Percentiles rank a stretch among this genome's conserved stretches.
These are phyloP conservation scores for Xenopus laevis DNA, from an alignment of 2,113 vertebrate species.

Conservation along the genomic window DNA sequence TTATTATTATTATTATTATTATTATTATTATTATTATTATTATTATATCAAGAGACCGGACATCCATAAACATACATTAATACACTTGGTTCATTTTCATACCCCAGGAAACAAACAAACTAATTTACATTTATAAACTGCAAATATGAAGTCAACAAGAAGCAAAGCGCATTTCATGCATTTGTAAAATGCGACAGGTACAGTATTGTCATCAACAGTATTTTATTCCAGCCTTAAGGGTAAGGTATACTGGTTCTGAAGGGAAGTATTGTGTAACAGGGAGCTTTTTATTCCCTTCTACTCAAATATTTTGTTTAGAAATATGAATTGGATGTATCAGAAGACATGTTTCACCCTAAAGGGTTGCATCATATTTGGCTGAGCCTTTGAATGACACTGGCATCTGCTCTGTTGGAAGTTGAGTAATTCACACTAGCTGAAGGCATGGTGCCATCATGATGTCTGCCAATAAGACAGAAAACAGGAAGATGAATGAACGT, in stretches of 20 bases:
- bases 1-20: too few species aligned
- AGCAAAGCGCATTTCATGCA: too few species aligned
- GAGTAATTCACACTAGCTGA: slow-evolving; percentile 37
- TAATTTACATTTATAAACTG: too few species aligned
- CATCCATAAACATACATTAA: too few species aligned
- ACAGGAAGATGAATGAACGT: slow-evolving; percentile 22
- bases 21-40: too few species aligned
- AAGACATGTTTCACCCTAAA: slow-evolving; percentile 25
- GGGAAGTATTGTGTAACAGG: slow-evolving; percentile 33
- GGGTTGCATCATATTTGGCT: slow-evolving; percentile 38
- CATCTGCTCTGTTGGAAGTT: slow-evolving; percentile 35
- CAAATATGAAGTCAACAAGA: too few species aligned
- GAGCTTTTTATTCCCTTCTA: slow-evolving; percentile 8
- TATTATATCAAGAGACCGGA: too few species aligned
- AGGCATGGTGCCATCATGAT: slow-evolving; percentile 28
- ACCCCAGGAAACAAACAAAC: too few species aligned
- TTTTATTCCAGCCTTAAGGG: background rate
- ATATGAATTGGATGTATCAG: slow-evolving; percentile 28
- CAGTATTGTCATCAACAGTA: too few species aligned
- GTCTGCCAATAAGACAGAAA: slow-evolving; percentile 36
- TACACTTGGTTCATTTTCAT: too few species aligned
- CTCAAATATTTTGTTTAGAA: slow-evolving; percentile 24
- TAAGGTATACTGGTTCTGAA: background rate
- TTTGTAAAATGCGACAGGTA: too few species aligned
- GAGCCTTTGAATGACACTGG: slow-evolving; percentile 34